phyloP scores from a whole-genome alignment of 1,140 invertebrate species.

The Paralvinella palmiformis region DNA sequence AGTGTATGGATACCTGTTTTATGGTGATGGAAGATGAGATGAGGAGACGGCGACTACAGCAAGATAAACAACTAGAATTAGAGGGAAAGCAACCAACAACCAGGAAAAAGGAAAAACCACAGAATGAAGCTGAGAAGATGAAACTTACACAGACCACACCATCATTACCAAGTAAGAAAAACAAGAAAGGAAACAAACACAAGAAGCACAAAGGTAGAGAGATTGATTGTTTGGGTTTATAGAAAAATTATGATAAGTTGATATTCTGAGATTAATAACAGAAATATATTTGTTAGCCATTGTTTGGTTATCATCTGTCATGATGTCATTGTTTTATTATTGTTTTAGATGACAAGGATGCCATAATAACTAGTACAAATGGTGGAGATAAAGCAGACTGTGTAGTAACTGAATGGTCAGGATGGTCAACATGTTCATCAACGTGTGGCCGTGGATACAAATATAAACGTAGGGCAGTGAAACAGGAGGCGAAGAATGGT shows the following conservation, averaged over 20 bases:
- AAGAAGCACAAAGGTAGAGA: not conserved
- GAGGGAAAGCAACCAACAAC: not conserved
- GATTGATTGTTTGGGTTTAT: too few species aligned
- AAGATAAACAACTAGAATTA: not conserved
- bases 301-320: too few species aligned
- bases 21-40: not conserved
- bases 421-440: slow-evolving; percentile 45
- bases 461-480: slow-evolving; percentile 28
- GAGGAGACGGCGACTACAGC: not conserved
- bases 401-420: slow-evolving; percentile 45
- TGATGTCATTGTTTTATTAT: too few species aligned
- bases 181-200: not conserved
- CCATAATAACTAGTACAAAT: too few species aligned
- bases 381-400: slow-evolving; percentile 44
- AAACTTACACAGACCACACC: not conserved
- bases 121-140: not conserved
- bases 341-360: too few species aligned
- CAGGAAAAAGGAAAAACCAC: not conserved
- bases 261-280: too few species aligned
- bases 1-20: slow-evolving; percentile 16
- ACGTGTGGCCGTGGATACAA: slow-evolving; percentile 30
- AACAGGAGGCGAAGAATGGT: slow-evolving; percentile 31
- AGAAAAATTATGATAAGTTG: too few species aligned
- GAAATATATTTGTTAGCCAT: too few species aligned
- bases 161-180: not conserved